These are phyloP conservation scores for Apomyelois bistriatella DNA, from an alignment of 2,888 invertebrate genomes.

Conservation along the genomic window DNA sequence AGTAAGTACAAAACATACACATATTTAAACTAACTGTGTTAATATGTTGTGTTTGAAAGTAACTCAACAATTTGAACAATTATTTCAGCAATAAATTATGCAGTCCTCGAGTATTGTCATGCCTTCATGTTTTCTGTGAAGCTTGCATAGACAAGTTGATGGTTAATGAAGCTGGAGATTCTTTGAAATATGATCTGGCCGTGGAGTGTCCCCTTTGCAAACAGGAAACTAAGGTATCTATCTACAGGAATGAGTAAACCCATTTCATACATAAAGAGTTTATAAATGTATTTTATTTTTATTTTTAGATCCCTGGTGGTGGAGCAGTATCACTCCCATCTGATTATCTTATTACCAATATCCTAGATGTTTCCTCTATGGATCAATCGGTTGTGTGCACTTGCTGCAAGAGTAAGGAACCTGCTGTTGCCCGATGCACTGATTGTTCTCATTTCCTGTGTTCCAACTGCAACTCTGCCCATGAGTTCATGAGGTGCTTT, in stretches of 20 bases:
- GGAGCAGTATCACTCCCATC: conserved; percentile 89
- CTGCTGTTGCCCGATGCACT: conserved; percentile 95
- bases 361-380: conserved; percentile 89
- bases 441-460: conserved; percentile 97
- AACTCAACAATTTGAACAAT: background rate
- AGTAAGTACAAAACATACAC: no score
- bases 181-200: conserved; percentile 81
- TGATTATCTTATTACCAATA: conserved; percentile 92
- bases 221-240: conserved; percentile 88
- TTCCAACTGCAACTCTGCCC: conserved; percentile 96
- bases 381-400: conserved; percentile 90
- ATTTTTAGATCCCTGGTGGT: conserved; percentile 83
- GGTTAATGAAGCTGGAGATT: conserved; percentile 85
- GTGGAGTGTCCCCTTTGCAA: conserved; percentile 90
- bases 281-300: conserved; percentile 13
- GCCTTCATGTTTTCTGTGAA: conserved; percentile 97
- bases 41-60: no score
- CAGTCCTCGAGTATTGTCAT: conserved; percentile 92
- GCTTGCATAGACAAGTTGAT: conserved; percentile 91
- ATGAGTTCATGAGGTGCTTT: conserved; percentile 98
- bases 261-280: background rate
- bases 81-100: conserved; percentile 84
- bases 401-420: conserved; percentile 97
- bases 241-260: conserved; percentile 15
- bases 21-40: no score